Conservation (phyloP, 2,113 vertebrate species). For the Gulo gulo region DNA sequence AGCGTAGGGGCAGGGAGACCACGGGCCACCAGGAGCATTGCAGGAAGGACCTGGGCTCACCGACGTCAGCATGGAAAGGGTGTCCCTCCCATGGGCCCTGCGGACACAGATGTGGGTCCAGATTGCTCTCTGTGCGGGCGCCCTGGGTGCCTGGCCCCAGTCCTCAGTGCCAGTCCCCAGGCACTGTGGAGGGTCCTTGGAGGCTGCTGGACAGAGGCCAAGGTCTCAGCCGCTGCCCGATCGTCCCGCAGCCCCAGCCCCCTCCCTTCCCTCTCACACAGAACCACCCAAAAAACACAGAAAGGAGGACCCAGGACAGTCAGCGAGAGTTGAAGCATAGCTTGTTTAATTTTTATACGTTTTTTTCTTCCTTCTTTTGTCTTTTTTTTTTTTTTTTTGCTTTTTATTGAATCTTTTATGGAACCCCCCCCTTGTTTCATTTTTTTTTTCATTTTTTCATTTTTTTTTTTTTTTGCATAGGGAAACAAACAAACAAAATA, state of each 20-base stretch:
- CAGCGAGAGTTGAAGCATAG: slow-evolving; percentile 87
- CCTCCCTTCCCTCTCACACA: neutral
- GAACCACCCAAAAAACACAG: accelerated
- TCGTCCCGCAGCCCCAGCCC: neutral
- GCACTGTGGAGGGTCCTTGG: neutral
- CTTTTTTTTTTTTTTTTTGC: slow-evolving; percentile 78
- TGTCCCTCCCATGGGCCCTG: neutral
- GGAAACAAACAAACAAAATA: slow-evolving; percentile 81
- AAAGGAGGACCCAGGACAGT: slow-evolving; percentile 56
- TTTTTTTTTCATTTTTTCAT: neutral
- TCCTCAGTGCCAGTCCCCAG: neutral
- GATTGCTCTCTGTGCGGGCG: neutral
- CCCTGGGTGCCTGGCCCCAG: neutral
- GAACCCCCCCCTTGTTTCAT: slow-evolving; percentile 64
- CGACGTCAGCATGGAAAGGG: neutral
- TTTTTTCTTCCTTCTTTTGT: slow-evolving; percentile 75
- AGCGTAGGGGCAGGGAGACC: too few species aligned
- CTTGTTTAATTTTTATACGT: slow-evolving; percentile 93
- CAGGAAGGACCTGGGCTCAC: neutral
- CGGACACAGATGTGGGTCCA: neutral
- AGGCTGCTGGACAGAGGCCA: neutral
- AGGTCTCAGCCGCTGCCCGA: neutral
- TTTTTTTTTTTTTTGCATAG: slow-evolving; percentile 89
- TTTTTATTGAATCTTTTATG: slow-evolving; percentile 75
- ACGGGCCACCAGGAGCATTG: neutral